These are phyloP conservation scores for Ptiloglossa arizonensis DNA, from an alignment of 1,140 invertebrate genomes.

Conservation along the genomic window DNA sequence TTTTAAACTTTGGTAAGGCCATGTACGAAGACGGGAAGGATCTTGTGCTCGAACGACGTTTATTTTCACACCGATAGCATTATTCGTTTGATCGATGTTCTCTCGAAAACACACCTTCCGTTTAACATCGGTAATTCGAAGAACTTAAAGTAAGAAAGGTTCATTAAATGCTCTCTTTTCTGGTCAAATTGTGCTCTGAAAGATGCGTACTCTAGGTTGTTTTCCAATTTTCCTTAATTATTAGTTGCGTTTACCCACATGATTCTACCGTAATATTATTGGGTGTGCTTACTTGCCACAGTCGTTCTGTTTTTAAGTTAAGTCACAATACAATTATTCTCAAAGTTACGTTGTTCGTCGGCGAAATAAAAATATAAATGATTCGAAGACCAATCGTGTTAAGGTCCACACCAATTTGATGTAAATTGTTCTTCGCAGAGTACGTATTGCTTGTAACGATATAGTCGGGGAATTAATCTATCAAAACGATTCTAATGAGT, in stretches of 20 bases:
- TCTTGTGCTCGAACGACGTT: constrained; percentile 12
- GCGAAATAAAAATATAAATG: constrained; percentile 37
- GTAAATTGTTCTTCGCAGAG: constrained; percentile 28
- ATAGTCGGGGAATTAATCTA: constrained; percentile 31
- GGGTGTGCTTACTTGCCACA: constrained; percentile 6
- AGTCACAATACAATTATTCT: neutral
- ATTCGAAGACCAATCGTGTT: constrained; percentile 20
- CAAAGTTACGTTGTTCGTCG: constrained; percentile 22
- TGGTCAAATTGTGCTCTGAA: neutral
- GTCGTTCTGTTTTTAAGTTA: constrained; percentile 34
- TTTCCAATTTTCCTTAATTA: constrained; percentile 12
- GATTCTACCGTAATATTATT: constrained; percentile 23
- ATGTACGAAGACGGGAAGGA: neutral
- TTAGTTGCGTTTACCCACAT: constrained; percentile 23
- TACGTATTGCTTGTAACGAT: constrained; percentile 40
- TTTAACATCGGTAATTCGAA: constrained; percentile 29
- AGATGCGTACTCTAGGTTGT: neutral
- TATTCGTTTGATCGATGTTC: constrained; percentile 33
- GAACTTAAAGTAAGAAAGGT: constrained; percentile 7
- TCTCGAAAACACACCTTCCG: constrained; percentile 30
- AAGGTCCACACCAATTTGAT: constrained; percentile 10
- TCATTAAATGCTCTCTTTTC: neutral
- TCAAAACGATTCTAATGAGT: constrained; percentile 27
- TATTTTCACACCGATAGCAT: constrained; percentile 21
- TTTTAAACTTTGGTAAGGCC: constrained; percentile 53